Conservation (phyloP, 2,888 invertebrate species). For the Eupeodes latifasciatus region DNA sequence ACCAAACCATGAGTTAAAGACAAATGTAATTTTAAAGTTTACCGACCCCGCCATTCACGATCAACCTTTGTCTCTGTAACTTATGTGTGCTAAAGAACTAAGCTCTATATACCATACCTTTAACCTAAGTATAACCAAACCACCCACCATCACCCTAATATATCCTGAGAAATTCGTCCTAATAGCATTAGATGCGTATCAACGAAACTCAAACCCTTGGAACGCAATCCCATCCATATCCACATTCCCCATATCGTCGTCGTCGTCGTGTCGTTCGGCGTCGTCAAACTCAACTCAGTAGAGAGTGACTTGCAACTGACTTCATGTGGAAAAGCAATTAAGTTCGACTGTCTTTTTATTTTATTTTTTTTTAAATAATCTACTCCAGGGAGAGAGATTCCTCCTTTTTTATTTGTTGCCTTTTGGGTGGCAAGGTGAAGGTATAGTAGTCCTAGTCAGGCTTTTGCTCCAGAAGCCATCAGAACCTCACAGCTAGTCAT, state of each 20-base stretch:
- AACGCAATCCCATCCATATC: constrained; percentile 51
- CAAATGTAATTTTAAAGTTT: constrained; percentile 74
- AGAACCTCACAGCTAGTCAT: constrained; percentile 58
- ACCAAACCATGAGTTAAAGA: background rate
- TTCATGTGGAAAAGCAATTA: constrained; percentile 84
- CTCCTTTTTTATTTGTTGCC: background rate
- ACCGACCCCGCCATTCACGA: constrained; percentile 45
- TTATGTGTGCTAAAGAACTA: constrained; percentile 14
- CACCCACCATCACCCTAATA: background rate
- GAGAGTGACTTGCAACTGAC: constrained; percentile 85
- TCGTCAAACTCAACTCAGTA: background rate
- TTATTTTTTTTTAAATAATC: constrained; percentile 51
- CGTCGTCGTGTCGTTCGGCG: no score
- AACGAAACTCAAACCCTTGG: constrained; percentile 59
- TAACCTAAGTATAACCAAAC: background rate
- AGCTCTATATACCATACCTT: background rate
- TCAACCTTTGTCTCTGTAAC: constrained; percentile 22
- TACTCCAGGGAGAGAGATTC: constrained; percentile 56
- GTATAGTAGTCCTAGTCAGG: constrained; percentile 59
- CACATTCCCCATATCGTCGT: no score
- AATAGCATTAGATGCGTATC: constrained; percentile 74
- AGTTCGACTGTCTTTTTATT: constrained; percentile 72
- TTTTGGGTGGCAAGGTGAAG: constrained; percentile 49
- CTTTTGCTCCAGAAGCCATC: constrained; percentile 26
- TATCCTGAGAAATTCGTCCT: constrained; percentile 37